Percentiles rank a stretch among this genome's conserved stretches.
Evolutionary conservation across 2,888 invertebrate species (phyloP).

Genomic region (Hirtodrosophila trivittata): DNA sequence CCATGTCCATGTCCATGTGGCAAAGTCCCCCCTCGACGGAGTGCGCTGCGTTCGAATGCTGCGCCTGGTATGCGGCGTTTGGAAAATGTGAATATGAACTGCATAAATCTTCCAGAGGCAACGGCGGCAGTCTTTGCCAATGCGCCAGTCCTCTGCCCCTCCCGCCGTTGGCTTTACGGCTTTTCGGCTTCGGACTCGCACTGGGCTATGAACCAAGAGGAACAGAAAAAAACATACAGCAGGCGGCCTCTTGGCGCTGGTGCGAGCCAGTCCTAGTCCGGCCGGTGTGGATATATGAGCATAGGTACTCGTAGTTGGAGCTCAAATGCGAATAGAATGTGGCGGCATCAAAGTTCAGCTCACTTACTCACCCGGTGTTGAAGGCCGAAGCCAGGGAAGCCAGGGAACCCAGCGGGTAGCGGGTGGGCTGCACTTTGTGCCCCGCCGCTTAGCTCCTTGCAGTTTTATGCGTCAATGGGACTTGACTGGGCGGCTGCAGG

Average conservation of each 20-base stretch:
- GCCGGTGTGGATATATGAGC: conserved; percentile 69
- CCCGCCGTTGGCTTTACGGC: conserved; percentile 70
- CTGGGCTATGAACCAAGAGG: conserved; percentile 27
- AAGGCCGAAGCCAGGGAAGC: conserved; percentile 41
- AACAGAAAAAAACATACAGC: conserved; percentile 20
- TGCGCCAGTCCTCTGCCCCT: conserved; percentile 37
- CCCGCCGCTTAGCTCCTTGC: conserved; percentile 64
- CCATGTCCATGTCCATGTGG: conserved; percentile 50
- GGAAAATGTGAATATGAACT: conserved; percentile 83
- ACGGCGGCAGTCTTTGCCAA: conserved; percentile 78
- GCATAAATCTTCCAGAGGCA: conserved; percentile 81
- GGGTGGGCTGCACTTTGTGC: conserved; percentile 44
- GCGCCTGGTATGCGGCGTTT: conserved; percentile 77
- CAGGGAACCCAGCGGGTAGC: not conserved
- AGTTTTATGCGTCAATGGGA: conserved; percentile 52
- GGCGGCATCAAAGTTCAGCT: conserved; percentile 80
- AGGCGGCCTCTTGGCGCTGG: conserved; percentile 60
- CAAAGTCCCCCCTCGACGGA: conserved; percentile 29
- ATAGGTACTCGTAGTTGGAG: conserved; percentile 75
- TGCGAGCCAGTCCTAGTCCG: conserved; percentile 57
- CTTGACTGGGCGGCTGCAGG: not conserved
- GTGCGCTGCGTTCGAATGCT: conserved; percentile 62
- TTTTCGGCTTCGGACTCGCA: conserved; percentile 70
- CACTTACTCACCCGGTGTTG: conserved; percentile 78
- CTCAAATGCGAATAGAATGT: conserved; percentile 79